Evolutionary conservation across 1,140 invertebrate species (phyloP).

Genomic region (Lucilia cuprina): DNA sequence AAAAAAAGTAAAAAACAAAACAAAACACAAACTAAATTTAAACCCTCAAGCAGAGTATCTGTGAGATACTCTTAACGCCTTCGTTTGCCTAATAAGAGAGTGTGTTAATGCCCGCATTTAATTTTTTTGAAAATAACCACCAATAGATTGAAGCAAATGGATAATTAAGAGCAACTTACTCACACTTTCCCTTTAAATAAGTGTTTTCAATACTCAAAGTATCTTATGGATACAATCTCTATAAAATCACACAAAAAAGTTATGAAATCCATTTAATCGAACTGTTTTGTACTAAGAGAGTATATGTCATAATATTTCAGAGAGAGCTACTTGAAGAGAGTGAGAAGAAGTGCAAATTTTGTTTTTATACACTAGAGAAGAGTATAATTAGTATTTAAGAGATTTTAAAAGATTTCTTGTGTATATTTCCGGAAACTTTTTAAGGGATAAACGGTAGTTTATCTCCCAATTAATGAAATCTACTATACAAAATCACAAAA

Average conservation of each 20-base stretch:
- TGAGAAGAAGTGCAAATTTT: neutral
- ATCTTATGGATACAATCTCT: neutral
- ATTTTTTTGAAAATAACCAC: neutral
- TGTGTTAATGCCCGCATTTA: neutral
- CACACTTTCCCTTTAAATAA: neutral
- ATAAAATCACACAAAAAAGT: neutral
- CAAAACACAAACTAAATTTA: neutral
- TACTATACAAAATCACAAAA: neutral
- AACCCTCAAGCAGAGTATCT: neutral
- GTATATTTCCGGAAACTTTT: neutral
- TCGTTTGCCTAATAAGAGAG: neutral
- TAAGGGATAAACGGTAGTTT: conserved; percentile 14
- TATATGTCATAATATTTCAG: neutral
- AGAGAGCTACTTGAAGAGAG: neutral
- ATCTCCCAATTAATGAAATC: neutral
- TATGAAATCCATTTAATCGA: neutral
- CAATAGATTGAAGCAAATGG: neutral
- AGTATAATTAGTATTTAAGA: neutral
- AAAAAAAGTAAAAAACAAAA: neutral
- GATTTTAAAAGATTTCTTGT: neutral
- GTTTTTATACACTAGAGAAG: neutral
- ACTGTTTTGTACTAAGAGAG: neutral
- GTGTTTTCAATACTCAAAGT: neutral
- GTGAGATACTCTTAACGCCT: neutral
- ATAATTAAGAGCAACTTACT: no score